A percentile compares a stretch with the other conserved stretches of the same genome.
Evolutionary conservation across 2,888 invertebrate species (phyloP).

Genomic region (Melanostoma scalare): DNA sequence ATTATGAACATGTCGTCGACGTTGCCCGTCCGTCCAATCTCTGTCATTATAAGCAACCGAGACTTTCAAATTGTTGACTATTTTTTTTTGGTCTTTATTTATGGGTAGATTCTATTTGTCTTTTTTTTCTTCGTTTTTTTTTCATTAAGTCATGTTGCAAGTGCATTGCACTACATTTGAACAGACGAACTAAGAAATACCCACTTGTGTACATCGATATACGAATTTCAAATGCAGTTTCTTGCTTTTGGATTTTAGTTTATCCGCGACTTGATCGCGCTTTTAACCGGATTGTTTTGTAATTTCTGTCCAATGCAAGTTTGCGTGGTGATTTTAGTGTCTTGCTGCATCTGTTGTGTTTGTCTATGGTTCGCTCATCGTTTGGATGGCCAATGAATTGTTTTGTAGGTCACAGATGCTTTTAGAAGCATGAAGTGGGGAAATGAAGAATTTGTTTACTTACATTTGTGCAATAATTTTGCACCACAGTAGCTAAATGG

Average conservation of each 20-base stretch:
- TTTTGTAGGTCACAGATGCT: slow-evolving; percentile 79
- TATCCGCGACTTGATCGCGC: slow-evolving; percentile 51
- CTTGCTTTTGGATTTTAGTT: slow-evolving; percentile 14
- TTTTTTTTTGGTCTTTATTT: slow-evolving; percentile 7
- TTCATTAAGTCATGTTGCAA: slow-evolving; percentile 67
- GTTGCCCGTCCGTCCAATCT: slow-evolving; percentile 6
- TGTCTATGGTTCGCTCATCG: slow-evolving; percentile 74
- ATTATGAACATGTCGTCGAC: slow-evolving; percentile 52
- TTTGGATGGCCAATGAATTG: slow-evolving; percentile 79
- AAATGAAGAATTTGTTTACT: slow-evolving; percentile 9
- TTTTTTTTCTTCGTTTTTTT: slow-evolving; percentile 8
- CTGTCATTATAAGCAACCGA: slow-evolving; percentile 30
- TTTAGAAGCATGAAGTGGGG: not conserved
- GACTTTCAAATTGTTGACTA: slow-evolving; percentile 61
- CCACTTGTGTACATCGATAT: not conserved
- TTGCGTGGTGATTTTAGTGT: slow-evolving; percentile 40
- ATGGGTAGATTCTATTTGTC: not conserved
- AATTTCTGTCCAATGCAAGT: slow-evolving; percentile 60
- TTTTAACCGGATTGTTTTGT: slow-evolving; percentile 66
- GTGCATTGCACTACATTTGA: slow-evolving; percentile 69
- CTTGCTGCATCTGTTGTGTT: slow-evolving; percentile 53
- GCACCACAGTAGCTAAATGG: not conserved
- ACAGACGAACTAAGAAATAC: slow-evolving; percentile 36
- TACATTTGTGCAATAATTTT: slow-evolving; percentile 4
- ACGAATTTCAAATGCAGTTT: slow-evolving; percentile 13